Conservation (phyloP, 1,140 invertebrate species). For the Drosophila kohkoa region DNA sequence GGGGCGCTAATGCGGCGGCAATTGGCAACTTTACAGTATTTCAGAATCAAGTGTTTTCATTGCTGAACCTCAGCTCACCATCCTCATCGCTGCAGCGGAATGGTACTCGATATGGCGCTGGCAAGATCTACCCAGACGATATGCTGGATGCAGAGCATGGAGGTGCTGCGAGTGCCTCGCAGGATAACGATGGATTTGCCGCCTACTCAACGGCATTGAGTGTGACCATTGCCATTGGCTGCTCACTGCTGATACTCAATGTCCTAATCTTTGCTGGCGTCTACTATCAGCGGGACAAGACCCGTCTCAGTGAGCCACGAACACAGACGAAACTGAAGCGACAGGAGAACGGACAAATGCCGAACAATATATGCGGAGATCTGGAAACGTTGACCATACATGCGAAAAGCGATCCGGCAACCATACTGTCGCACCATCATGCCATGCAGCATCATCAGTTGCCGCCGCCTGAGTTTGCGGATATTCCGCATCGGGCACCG, state of each 20-base stretch:
- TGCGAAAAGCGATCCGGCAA: constrained; percentile 88
- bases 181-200: constrained; percentile 93
- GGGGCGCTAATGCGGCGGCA: constrained; percentile 84
- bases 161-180: constrained; percentile 85
- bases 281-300: constrained; percentile 96
- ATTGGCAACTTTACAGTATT: constrained; percentile 83
- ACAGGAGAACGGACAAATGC: constrained; percentile 93
- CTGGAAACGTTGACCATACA: constrained; percentile 89
- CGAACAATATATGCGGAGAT: constrained; percentile 93
- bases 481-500: constrained; percentile 89
- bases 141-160: constrained; percentile 83
- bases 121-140: constrained; percentile 74
- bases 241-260: constrained; percentile 94
- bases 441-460: constrained; percentile 91
- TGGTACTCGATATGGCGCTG: constrained; percentile 61
- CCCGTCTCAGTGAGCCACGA: constrained; percentile 88
- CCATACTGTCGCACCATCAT: constrained; percentile 88
- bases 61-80: constrained; percentile 81
- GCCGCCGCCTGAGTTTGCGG: constrained; percentile 91
- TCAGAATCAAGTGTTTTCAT: constrained; percentile 82
- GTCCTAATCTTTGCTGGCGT: constrained; percentile 97
- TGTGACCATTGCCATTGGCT: constrained; percentile 97
- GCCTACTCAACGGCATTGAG: constrained; percentile 95
- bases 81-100: constrained; percentile 79
- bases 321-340: constrained; percentile 88